Evolutionary conservation across 2,113 vertebrate genomes (phyloP), one percentile per base, ranked within the genome.

Genomic region (Natator depressus): DNA sequence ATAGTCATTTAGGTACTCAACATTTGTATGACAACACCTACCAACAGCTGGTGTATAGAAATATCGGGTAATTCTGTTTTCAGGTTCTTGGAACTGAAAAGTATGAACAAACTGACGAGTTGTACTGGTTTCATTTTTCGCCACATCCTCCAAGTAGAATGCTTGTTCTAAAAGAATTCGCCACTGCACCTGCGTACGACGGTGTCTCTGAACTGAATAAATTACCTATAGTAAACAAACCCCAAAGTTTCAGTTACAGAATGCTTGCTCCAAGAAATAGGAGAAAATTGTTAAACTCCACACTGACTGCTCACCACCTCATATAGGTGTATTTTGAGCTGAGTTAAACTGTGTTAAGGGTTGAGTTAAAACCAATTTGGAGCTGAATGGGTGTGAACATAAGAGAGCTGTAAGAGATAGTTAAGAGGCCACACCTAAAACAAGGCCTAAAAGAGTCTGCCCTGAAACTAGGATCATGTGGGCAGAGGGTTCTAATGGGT

Each of bases 141-240:
- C 98, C 49, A 99, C 99, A 85, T 99, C 99, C 97, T 99, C 99
- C 31, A 99, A 96, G 92, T 99, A 98, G 98, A 99, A 99, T 3
- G 99, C 99, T 97, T 99, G 98, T 31, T 99, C 98, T 94, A 99
- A 90, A 93, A 99, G 98, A 95, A 99, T 98, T 4, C 98, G 97
- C 99, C 99, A 99, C 90, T 99, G 99, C 51, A 99, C 99, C 90
- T 98, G 98, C 8, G 98, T 99, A 94, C 99, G 99, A 91, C 97
- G 94, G 89, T 99, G 98, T 80, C 98, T 98, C 97, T 99, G 99
- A 85, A 99, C 99, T 57, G 99, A 98, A 90, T 98, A 98, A 95
- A 99, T 99, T 19, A 99, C 99, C 99, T 99, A 78, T 4, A 80
- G 85, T 51, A 75, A 50, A 97, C 24, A 42, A 54, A 95, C 96